phyloP scores from a whole-genome alignment of 2,113 vertebrate genomes.

The Centrocercus urophasianus region DNA sequence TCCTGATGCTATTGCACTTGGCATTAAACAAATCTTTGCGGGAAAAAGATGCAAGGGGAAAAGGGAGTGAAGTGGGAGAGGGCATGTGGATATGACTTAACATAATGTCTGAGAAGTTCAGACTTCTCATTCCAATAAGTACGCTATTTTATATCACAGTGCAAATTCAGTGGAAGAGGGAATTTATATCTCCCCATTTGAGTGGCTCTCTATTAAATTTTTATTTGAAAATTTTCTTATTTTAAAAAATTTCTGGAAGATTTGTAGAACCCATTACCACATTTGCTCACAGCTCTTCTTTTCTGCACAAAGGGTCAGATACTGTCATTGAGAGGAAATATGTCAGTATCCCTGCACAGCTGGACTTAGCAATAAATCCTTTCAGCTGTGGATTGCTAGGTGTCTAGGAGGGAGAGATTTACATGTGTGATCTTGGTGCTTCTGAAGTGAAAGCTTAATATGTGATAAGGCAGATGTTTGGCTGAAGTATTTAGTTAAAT shows the following conservation, averaged over 20 bases:
- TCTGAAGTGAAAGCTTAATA: not conserved
- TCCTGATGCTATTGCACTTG: conserved; percentile 47
- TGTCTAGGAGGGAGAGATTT: not conserved
- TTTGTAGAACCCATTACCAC: not conserved
- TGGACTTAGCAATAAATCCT: conserved; percentile 2
- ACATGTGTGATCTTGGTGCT: not conserved
- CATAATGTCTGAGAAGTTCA: not conserved
- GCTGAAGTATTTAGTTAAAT: not conserved
- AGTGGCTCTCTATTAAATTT: not conserved
- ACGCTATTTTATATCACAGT: not conserved
- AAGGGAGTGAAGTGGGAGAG: not conserved
- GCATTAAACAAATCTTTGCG: conserved; percentile 55
- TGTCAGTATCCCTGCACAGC: not conserved
- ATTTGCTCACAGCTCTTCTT: fast-evolving
- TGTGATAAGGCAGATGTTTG: not conserved
- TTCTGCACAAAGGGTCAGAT: not conserved
- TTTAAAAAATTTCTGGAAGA: not conserved
- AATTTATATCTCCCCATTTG: not conserved
- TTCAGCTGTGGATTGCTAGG: not conserved
- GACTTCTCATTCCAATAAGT: not conserved
- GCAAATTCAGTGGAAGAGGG: not conserved
- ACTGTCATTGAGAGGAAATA: not conserved
- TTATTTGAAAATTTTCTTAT: not conserved
- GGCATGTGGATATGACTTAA: not conserved
- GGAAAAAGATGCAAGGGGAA: conserved; percentile 2